Conservation (phyloP, 2,113 vertebrate species). For the Drymodes brunneopygia region DNA sequence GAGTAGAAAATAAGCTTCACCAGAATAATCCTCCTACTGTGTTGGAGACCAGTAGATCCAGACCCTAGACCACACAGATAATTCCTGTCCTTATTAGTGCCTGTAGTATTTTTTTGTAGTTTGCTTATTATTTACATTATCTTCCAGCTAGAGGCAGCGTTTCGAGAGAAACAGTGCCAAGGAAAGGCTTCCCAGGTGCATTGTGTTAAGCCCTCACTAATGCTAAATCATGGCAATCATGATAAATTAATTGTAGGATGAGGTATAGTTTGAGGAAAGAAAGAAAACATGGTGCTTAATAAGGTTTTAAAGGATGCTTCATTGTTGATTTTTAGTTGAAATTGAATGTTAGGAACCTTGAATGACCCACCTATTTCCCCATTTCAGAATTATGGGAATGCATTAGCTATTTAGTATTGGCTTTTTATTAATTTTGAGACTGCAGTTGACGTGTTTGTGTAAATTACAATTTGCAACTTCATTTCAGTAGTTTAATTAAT, state of each 20-base stretch:
- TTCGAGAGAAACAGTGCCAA: not conserved
- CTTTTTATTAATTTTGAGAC: conserved; percentile 4
- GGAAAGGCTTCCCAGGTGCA: not conserved
- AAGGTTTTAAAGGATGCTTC: conserved; percentile 22
- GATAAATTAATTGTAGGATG: not conserved
- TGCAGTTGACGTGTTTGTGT: not conserved
- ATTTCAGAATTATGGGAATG: not conserved
- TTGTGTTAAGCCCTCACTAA: not conserved
- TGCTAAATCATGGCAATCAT: not conserved
- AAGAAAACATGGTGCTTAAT: not conserved
- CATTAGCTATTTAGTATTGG: not conserved
- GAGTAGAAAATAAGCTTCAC: not conserved
- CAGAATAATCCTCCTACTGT: not conserved
- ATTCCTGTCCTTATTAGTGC: not conserved
- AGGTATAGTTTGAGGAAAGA: not conserved
- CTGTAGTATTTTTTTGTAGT: not conserved
- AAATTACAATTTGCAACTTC: not conserved
- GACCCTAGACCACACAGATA: not conserved
- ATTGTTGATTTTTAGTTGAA: not conserved
- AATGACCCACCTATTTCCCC: not conserved
- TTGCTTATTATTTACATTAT: not conserved
- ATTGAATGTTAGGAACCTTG: not conserved
- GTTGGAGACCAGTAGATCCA: not conserved
- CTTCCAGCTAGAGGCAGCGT: not conserved
- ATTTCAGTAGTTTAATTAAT: not conserved